phyloP scores from a whole-genome alignment of 2,113 vertebrate genomes.

The Aptenodytes forsteri region DNA sequence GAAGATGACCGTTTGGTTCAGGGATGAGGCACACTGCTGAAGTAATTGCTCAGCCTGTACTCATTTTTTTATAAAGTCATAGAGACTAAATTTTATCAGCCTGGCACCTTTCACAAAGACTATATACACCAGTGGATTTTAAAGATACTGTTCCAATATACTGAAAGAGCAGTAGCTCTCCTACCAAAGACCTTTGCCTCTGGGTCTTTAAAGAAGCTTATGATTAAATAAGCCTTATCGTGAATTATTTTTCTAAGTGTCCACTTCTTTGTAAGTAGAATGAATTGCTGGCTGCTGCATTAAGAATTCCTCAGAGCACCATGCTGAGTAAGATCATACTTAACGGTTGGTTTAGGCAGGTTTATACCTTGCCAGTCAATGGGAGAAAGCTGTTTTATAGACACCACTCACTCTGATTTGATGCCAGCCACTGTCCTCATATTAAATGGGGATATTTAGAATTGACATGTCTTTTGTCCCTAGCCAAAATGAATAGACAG shows the following conservation, averaged over 20 bases:
- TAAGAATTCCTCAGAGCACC: neutral
- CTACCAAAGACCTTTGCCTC: neutral
- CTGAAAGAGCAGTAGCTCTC: neutral
- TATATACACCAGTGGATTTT: neutral
- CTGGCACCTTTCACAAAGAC: neutral
- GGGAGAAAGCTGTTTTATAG: neutral
- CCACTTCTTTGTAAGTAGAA: neutral
- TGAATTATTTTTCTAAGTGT: neutral
- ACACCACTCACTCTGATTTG: neutral
- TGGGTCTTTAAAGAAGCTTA: neutral
- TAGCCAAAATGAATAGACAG: neutral
- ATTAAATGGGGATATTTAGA: neutral
- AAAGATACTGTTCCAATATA: neutral
- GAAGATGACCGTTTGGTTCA: neutral
- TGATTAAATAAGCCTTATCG: neutral
- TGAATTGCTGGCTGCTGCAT: neutral
- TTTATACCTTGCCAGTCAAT: neutral
- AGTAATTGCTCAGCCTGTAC: neutral
- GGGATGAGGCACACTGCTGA: neutral
- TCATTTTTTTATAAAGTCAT: neutral
- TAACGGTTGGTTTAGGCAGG: neutral
- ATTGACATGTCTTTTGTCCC: neutral
- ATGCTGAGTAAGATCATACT: neutral
- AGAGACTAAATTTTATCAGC: neutral
- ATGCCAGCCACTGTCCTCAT: neutral